Percentiles rank a stretch among this genome's conserved stretches.
These are phyloP conservation scores for Lontra canadensis DNA, from an alignment of 2,113 vertebrate species.

Conservation along the genomic window DNA sequence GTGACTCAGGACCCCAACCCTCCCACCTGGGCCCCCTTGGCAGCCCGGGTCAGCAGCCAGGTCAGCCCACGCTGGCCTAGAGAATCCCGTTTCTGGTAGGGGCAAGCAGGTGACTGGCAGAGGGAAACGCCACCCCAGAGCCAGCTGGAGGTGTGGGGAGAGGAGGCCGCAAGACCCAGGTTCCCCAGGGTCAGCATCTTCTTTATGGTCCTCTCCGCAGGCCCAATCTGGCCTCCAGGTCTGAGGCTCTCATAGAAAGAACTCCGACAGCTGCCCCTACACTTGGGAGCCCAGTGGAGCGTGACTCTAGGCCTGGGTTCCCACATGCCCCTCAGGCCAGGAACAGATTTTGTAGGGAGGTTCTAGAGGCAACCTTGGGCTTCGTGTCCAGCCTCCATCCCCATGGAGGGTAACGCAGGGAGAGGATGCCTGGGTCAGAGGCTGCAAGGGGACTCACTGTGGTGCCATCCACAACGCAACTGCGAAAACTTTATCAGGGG, in stretches of 20 bases:
- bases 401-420: background rate
- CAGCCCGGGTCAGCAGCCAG: background rate
- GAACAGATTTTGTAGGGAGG: background rate
- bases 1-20: background rate
- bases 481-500: background rate
- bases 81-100: no score
- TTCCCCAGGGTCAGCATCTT: background rate
- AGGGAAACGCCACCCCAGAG: accelerated
- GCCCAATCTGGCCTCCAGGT: background rate
- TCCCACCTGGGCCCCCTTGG: accelerated
- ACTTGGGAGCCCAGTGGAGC: background rate
- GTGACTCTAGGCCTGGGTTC: background rate
- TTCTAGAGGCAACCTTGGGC: background rate
- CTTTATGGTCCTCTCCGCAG: background rate
- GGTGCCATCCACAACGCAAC: background rate
- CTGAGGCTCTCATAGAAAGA: background rate
- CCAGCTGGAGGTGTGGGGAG: no score
- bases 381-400: background rate
- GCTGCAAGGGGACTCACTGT: background rate
- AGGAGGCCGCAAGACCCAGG: accelerated
- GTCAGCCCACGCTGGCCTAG: background rate
- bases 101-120: background rate
- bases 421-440: background rate
- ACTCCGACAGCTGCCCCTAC: background rate
- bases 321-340: background rate